Evolutionary conservation across 2,113 vertebrate species (phyloP).

Genomic region (Myocastor coypus): DNA sequence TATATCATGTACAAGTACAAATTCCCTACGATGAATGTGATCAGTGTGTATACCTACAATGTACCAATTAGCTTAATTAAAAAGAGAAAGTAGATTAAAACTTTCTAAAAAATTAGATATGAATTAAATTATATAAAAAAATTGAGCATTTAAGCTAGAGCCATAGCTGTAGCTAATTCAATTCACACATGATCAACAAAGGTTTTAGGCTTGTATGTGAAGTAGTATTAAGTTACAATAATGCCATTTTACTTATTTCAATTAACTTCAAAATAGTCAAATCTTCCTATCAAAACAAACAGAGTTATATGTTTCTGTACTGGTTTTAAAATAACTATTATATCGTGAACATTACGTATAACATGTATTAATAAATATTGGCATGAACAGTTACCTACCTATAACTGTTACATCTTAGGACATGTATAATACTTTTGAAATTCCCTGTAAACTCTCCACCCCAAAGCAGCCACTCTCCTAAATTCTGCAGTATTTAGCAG

Average conservation of each 20-base stretch:
- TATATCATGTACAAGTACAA: neutral
- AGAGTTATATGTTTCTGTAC: neutral
- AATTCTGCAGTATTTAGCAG: constrained; percentile 25
- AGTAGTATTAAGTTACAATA: constrained; percentile 41
- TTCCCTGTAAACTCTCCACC: neutral
- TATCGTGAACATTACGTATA: constrained; percentile 28
- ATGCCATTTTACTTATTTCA: constrained; percentile 30
- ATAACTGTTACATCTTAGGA: neutral
- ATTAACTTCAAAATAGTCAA: constrained; percentile 46
- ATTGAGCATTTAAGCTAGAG: neutral
- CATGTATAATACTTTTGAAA: neutral
- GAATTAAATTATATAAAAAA: constrained; percentile 20
- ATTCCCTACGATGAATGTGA: neutral
- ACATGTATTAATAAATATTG: neutral
- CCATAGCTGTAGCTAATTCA: neutral
- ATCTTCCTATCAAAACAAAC: constrained; percentile 56
- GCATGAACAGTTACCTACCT: neutral
- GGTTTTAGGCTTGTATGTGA: constrained; percentile 17
- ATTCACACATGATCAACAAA: neutral
- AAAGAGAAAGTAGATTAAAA: neutral
- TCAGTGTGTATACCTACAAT: neutral
- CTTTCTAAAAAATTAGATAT: neutral
- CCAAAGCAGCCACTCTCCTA: neutral
- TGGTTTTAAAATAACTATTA: constrained; percentile 53
- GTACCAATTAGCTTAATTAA: neutral